These are phyloP conservation scores for Cephus runcator DNA, from an alignment of 2,888 invertebrate species.

Conservation along the genomic window DNA sequence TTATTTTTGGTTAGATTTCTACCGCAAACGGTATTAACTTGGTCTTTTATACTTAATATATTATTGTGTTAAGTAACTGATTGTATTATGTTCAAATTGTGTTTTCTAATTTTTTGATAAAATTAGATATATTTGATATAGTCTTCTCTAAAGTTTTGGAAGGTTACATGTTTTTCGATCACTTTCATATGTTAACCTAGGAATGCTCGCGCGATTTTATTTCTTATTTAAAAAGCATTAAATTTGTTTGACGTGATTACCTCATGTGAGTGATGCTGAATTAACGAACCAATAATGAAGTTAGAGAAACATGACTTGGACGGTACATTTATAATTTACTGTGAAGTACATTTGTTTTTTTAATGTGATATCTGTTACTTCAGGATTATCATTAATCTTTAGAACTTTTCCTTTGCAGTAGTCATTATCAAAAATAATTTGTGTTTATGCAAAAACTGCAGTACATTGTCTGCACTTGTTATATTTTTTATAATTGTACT, in stretches of 20 bases:
- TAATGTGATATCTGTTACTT: no score
- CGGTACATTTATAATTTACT: no score
- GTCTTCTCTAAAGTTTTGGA: neutral
- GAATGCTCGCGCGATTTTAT: no score
- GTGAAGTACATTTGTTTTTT: no score
- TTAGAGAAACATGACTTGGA: neutral
- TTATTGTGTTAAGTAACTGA: neutral
- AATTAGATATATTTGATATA: neutral
- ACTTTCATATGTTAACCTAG: neutral
- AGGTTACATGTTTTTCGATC: neutral
- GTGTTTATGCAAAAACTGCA: neutral
- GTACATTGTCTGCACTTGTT: neutral
- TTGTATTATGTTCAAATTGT: neutral
- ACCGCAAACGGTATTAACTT: neutral
- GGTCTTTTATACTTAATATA: neutral
- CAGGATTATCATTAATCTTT: no score
- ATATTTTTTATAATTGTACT: neutral
- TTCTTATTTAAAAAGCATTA: no score
- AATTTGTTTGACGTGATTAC: no score
- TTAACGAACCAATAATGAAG: neutral
- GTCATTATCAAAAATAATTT: no score
- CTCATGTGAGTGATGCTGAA: no score
- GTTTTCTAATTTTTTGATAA: no score
- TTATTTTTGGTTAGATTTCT: slow-evolving; percentile 9
- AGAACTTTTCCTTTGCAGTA: no score